These are phyloP conservation scores for Calameuta pallipes DNA, from an alignment of 2,888 invertebrate species.

Conservation along the genomic window DNA sequence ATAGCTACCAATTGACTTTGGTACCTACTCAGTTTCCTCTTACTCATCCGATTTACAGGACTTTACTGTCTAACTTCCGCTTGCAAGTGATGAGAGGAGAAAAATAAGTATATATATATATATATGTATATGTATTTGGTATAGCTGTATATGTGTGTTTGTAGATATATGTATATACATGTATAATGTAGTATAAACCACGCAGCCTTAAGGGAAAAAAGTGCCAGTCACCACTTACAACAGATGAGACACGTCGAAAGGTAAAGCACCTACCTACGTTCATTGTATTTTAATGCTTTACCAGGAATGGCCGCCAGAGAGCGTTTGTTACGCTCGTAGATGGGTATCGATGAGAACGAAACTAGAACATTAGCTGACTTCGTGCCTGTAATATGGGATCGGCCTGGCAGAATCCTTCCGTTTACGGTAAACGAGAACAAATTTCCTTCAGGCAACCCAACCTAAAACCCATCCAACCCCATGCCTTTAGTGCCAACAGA, in stretches of 20 bases:
- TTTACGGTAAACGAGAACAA: slow-evolving; percentile 10
- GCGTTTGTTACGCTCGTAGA: slow-evolving; percentile 18
- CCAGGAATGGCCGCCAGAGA: neutral
- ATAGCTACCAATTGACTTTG: too few species aligned
- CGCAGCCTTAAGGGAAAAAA: neutral
- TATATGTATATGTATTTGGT: too few species aligned
- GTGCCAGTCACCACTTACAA: slow-evolving; percentile 2
- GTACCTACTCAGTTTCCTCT: too few species aligned
- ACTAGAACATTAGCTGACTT: slow-evolving; percentile 14
- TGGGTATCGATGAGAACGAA: slow-evolving; percentile 16
- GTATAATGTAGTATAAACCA: too few species aligned
- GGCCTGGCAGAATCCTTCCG: slow-evolving; percentile 7
- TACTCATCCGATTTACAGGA: too few species aligned
- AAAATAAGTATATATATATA: too few species aligned
- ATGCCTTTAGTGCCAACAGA: too few species aligned
- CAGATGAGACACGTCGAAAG: slow-evolving; percentile 4
- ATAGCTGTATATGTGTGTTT: too few species aligned
- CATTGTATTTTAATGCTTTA: slow-evolving; percentile 17
- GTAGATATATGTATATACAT: neutral
- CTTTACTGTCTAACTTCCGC: too few species aligned
- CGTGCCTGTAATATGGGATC: slow-evolving; percentile 12
- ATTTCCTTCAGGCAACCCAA: slow-evolving; percentile 1
- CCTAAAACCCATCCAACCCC: too few species aligned
- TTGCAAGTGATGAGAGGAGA: too few species aligned
- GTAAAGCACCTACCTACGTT: slow-evolving; percentile 4